Conservation (phyloP, 1,140 invertebrate genomes). For the Trialeurodes vaporariorum region DNA sequence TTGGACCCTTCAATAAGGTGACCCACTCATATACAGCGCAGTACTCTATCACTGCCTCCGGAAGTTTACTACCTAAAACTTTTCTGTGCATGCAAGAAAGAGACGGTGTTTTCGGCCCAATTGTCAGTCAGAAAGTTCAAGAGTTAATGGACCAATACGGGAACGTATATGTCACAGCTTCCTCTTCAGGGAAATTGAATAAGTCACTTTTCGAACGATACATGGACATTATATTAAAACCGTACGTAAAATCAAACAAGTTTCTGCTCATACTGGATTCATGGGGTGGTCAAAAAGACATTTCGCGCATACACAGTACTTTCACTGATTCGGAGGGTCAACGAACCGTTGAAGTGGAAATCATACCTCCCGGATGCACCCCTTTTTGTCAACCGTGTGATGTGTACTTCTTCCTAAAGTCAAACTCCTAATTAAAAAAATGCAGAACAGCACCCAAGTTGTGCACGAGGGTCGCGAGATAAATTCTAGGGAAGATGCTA, state of each 20-base stretch:
- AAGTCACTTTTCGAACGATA: slow-evolving; percentile 14
- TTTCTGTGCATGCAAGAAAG: slow-evolving; percentile 19
- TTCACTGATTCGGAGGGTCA: slow-evolving; percentile 12
- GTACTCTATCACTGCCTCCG: slow-evolving; percentile 15
- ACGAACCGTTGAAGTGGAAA: slow-evolving; percentile 17
- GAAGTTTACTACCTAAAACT: slow-evolving; percentile 13
- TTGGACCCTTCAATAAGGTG: slow-evolving; percentile 16
- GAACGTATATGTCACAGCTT: slow-evolving; percentile 16
- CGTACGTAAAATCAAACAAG: slow-evolving; percentile 17
- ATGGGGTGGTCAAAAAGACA: slow-evolving; percentile 21
- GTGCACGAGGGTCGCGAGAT: slow-evolving; percentile 9
- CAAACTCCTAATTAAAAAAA: slow-evolving; percentile 12
- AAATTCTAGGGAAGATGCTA: slow-evolving; percentile 4
- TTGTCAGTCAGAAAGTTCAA: background rate
- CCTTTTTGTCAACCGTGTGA: slow-evolving; percentile 13
- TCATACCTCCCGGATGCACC: slow-evolving; percentile 15
- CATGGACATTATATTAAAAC: slow-evolving; percentile 14
- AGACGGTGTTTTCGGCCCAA: slow-evolving; percentile 14
- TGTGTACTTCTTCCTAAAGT: slow-evolving; percentile 13
- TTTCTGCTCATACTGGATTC: slow-evolving; percentile 24
- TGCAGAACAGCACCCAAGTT: slow-evolving; percentile 12
- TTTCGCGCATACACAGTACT: slow-evolving; percentile 12
- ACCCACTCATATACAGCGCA: slow-evolving; percentile 19
- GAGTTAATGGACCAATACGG: slow-evolving; percentile 8
- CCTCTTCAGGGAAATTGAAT: slow-evolving; percentile 18